Evolutionary conservation across 2,888 invertebrate species (phyloP), one percentile per base, ranked within the genome.

Genomic region (Epirrhoe tristata): DNA sequence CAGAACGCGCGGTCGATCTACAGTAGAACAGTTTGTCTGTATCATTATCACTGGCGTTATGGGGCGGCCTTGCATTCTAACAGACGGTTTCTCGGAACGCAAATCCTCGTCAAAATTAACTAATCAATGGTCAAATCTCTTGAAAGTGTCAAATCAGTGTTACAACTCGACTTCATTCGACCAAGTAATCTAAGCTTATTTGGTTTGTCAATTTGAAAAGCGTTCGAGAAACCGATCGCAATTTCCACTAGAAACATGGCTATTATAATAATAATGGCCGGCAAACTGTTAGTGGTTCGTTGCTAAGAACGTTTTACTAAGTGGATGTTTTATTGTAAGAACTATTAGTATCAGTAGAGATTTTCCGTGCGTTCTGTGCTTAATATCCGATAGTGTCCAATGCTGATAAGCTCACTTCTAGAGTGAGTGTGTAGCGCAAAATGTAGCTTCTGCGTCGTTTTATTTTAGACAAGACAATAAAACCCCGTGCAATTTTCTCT

Each of bases 301-400:
- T 43, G 4, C 39, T 12, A 12, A 12, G 12, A 12, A 12, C 12
- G 24, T 24, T 43, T 43, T 43, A 12, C 39, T 2, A 43, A 12
- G 10, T 17, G 12, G 36, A 51, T 46, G 8, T 8, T 59, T 24
- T 58, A 51, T 58, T 58, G 58, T 36, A 34, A 24, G 24, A 36
- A 59, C 6, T 16, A 17, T n/a, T 16, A 52, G 24, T 50, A 39
- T 3, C 43, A 10, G 31, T 31, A 24, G 39, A 53, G 52, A 59
- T 59, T 24, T 31, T 53, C 59, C 59, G 43, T 39, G 59, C 39
- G 59, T 59, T 12, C 54, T 50, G 48, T 62, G 24, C 55, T 55
- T 50, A 50, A 34, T 62, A 55, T 54, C 55, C 17, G 59, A 43
- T 53, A 59, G 24, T 53, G 17, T 14, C 8, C 16, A 16, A 10